phyloP scores from a whole-genome alignment of 2,113 vertebrate species.

The Helogale parvula region DNA sequence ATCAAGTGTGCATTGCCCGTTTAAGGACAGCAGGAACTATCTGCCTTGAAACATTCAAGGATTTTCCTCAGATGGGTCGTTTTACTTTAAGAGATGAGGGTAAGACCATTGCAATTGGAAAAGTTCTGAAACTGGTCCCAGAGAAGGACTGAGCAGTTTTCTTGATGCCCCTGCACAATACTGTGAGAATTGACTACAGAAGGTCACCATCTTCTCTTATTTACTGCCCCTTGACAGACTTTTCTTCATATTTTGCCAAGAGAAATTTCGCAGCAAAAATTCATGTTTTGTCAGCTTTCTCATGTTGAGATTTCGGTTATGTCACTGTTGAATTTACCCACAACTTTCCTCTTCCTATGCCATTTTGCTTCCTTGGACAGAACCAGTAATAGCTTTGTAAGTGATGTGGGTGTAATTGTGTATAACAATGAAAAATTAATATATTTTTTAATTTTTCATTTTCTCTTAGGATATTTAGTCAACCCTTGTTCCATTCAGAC shows the following conservation, averaged over 20 bases:
- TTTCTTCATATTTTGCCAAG: constrained; percentile 88
- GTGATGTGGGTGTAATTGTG: constrained; percentile 93
- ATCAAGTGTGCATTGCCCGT: constrained; percentile 98
- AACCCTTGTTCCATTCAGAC: constrained; percentile 85
- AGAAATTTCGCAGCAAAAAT: constrained; percentile 89
- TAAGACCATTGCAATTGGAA: constrained; percentile 99
- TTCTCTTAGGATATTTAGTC: constrained; percentile 88
- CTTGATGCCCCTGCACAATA: constrained; percentile 88
- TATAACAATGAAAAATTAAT: constrained; percentile 89
- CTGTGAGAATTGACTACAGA: constrained; percentile 89
- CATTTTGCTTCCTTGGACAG: constrained; percentile 90
- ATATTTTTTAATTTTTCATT: constrained; percentile 89
- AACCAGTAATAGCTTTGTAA: constrained; percentile 91
- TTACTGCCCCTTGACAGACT: constrained; percentile 89
- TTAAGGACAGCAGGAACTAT: constrained; percentile 96
- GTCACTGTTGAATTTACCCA: constrained; percentile 91
- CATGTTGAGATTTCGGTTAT: constrained; percentile 99
- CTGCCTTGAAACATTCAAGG: constrained; percentile 99
- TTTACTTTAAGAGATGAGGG: constrained; percentile 98
- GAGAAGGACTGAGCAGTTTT: constrained; percentile 96
- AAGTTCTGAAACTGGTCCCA: constrained; percentile 99
- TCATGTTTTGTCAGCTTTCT: constrained; percentile 98
- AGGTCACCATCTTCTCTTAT: constrained; percentile 89
- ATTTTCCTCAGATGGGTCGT: constrained; percentile 99
- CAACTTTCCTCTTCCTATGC: constrained; percentile 77